Base-by-base conservation (phyloP, 2,888 invertebrate genomes). In the Lacanobia oleracea region DNA sequence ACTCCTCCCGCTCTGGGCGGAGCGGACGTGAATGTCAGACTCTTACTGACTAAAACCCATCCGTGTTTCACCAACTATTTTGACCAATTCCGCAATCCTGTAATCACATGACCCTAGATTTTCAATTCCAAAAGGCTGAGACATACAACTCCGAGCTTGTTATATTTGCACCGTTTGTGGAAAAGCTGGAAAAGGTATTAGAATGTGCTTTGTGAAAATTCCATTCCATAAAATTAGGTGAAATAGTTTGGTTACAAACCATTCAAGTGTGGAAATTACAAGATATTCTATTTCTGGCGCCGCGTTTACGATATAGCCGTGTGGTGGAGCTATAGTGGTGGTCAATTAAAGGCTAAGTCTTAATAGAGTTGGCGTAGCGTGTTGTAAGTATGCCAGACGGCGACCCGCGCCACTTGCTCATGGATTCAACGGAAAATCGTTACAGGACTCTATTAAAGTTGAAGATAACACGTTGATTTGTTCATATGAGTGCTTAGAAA, bases 351-450 rank as follows among this genome's bases (percentile, higher is more conserved):
- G 62, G 68, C 72, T 75, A 73, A 73, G 60, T 79, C 72, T 85
- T 81, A 81, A 73, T 78, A 78, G 74, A 69, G 53, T 43, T 81
- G 78, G 64, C 72, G 71, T 89, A 80, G 88, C 91, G 92, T 91
- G 90, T 75, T 84, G 70, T 84, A 92, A 93, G 89, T 92, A 82
- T 91, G 93, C 88, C 93, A 93, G 91, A 90, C 91, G 89, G 87
- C 79, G 82, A 12, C 62, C 40, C 61, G 70, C 57, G 77, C 77
- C 63, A 83, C 76, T 66, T 63, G 67, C 76, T 69, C 70, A 61
- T 60, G 43, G 53, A 75, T 60, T 74, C 68, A 63, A 79, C 18
- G 75, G 75, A 83, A 80, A 80, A 83, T 80, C 84, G 79, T 80
- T 80, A 80, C 68, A 69, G 63, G 48, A 79, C 54, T 62, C 54